Conservation (phyloP, 2,797 vertebrate genomes). For the Lepidocolaptes lacrymiger region DNA sequence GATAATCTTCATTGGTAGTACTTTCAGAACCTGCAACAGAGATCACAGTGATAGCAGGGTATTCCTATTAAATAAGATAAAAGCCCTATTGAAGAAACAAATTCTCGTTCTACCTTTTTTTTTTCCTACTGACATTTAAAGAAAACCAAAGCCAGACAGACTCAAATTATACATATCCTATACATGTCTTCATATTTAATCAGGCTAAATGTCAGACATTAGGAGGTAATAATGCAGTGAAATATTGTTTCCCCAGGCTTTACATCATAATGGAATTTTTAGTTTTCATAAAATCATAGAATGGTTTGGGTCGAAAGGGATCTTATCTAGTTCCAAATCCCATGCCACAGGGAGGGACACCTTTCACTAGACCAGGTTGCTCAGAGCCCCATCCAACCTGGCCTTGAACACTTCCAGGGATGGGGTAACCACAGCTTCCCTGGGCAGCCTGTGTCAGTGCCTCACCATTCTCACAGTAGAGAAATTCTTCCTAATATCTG, state of each 20-base stretch:
- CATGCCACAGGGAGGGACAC: neutral
- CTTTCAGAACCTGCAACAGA: conserved; percentile 83
- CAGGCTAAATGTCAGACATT: neutral
- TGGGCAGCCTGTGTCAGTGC: neutral
- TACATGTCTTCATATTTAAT: neutral
- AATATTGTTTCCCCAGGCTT: neutral
- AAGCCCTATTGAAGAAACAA: neutral
- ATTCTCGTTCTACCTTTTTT: neutral
- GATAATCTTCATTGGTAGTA: conserved; percentile 91
- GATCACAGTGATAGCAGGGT: neutral
- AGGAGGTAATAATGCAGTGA: neutral
- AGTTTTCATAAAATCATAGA: neutral
- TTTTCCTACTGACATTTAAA: neutral
- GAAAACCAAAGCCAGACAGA: neutral
- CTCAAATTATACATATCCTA: neutral
- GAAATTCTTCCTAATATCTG: neutral
- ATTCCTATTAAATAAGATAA: neutral
- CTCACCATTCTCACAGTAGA: neutral
- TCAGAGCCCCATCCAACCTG: neutral
- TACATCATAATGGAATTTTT: neutral
- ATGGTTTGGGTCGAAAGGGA: neutral
- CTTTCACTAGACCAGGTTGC: neutral
- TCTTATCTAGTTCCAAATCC: neutral
- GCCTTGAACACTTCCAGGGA: neutral
- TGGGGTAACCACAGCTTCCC: neutral